Evolutionary conservation across 1,140 invertebrate species (phyloP).

Genomic region (Trichomalopsis sarcophagae): DNA sequence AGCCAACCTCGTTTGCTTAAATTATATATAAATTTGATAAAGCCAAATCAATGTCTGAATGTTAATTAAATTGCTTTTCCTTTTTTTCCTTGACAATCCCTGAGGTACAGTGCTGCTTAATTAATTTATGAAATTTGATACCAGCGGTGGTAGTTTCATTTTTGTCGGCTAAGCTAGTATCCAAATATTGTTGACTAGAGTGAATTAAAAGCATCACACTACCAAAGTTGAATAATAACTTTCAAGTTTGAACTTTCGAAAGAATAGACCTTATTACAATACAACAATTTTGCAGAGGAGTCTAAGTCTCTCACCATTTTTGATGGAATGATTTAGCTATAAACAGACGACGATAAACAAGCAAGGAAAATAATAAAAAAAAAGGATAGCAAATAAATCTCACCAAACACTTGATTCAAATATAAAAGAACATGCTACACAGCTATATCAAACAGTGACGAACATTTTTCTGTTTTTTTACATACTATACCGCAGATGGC

Average conservation of each 20-base stretch:
- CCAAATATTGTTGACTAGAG: constrained; percentile 62
- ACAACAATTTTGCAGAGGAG: background rate
- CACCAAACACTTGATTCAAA: constrained; percentile 48
- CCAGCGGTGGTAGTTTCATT: constrained; percentile 25
- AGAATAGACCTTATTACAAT: background rate
- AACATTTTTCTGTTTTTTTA: constrained; percentile 42
- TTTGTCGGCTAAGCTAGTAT: constrained; percentile 39
- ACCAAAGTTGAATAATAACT: constrained; percentile 34
- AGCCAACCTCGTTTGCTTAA: constrained; percentile 23
- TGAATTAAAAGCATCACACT: constrained; percentile 55
- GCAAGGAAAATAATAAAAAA: constrained; percentile 22
- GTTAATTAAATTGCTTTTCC: constrained; percentile 1
- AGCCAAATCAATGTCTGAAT: constrained; percentile 27
- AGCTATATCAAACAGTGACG: constrained; percentile 37
- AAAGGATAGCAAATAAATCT: background rate
- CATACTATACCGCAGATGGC: constrained; percentile 38
- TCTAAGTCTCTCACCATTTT: constrained; percentile 3
- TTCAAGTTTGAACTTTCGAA: constrained; percentile 26
- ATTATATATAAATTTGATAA: constrained; percentile 16
- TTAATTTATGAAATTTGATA: constrained; percentile 39
- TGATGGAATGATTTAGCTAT: constrained; percentile 26
- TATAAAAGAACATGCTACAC: constrained; percentile 39
- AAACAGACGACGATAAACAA: constrained; percentile 11
- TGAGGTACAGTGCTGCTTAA: constrained; percentile 36
- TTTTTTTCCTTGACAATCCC: constrained; percentile 8